Evolutionary conservation across 2,113 vertebrate species (phyloP).

Genomic region (Phalacrocorax pelagicus): DNA sequence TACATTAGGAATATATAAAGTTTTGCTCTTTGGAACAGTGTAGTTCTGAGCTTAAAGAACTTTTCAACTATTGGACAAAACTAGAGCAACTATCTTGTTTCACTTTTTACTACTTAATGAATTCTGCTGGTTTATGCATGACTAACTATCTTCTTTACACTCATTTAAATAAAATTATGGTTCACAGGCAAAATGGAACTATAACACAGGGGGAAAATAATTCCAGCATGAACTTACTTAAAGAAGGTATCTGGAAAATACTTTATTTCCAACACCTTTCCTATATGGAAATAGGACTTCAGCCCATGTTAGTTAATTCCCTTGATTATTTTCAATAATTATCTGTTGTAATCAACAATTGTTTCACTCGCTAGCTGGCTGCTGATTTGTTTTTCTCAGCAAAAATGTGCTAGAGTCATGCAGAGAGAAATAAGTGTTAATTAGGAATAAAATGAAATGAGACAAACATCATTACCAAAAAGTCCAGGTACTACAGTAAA

Average conservation of each 20-base stretch:
- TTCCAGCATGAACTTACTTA: not conserved
- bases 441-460: not conserved
- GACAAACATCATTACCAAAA: not conserved
- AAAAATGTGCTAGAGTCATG: not conserved
- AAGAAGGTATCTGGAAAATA: not conserved
- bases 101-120: not conserved
- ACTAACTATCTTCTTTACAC: not conserved
- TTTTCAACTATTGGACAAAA: not conserved
- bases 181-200: not conserved
- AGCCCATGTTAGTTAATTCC: not conserved
- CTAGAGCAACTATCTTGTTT: not conserved
- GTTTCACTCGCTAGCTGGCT: not conserved
- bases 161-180: not conserved
- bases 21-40: not conserved
- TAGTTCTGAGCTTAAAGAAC: not conserved
- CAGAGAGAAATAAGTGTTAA: not conserved
- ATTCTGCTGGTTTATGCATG: not conserved
- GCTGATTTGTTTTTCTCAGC: not conserved
- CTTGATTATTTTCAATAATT: not conserved
- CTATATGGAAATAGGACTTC: not conserved
- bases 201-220: not conserved
- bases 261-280: not conserved
- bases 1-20: not conserved
- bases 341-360: not conserved
- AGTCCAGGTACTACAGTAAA: not conserved